Evolutionary conservation across 2,888 invertebrate species (phyloP).

Genomic region (Branchipolynoe longqiensis): DNA sequence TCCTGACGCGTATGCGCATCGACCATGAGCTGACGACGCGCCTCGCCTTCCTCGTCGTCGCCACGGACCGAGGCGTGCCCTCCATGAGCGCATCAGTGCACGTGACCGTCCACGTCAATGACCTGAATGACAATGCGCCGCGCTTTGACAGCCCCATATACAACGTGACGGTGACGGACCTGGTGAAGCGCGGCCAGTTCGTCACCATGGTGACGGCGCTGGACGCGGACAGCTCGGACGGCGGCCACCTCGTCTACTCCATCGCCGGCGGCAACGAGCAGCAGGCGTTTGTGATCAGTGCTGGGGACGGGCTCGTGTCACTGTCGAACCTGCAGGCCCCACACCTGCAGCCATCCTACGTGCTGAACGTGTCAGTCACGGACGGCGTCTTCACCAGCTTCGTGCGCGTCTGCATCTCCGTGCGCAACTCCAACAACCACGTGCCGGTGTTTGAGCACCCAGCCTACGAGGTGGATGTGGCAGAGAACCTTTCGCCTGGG

Average conservation of each 20-base stretch:
- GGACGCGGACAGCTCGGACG: constrained; percentile 92
- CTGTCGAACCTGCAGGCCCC: constrained; percentile 89
- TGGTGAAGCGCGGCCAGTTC: constrained; percentile 82
- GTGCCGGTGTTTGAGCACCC: constrained; percentile 90
- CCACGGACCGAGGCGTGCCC: constrained; percentile 92
- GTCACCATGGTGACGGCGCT: constrained; percentile 93
- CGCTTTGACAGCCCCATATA: constrained; percentile 85
- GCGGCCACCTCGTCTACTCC: constrained; percentile 88
- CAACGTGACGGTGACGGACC: constrained; percentile 62
- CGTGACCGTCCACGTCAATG: constrained; percentile 91
- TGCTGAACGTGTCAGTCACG: constrained; percentile 95
- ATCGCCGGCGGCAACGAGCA: constrained; percentile 90
- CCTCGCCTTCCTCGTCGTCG: constrained; percentile 90
- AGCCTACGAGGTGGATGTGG: constrained; percentile 89
- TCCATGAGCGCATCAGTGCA: constrained; percentile 90
- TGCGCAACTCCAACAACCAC: constrained; percentile 86
- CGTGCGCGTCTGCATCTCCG: constrained; percentile 83
- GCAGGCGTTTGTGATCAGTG: constrained; percentile 79
- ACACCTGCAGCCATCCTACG: constrained; percentile 86
- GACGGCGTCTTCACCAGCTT: constrained; percentile 97
- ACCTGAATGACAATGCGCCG: constrained; percentile 95
- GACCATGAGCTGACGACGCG: constrained; percentile 82
- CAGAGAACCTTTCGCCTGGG: constrained; percentile 91
- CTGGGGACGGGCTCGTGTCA: constrained; percentile 85
- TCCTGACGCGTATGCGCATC: constrained; percentile 85